Evolutionary conservation across 1,140 invertebrate genomes (phyloP).

Genomic region (Caerostris extrusa): DNA sequence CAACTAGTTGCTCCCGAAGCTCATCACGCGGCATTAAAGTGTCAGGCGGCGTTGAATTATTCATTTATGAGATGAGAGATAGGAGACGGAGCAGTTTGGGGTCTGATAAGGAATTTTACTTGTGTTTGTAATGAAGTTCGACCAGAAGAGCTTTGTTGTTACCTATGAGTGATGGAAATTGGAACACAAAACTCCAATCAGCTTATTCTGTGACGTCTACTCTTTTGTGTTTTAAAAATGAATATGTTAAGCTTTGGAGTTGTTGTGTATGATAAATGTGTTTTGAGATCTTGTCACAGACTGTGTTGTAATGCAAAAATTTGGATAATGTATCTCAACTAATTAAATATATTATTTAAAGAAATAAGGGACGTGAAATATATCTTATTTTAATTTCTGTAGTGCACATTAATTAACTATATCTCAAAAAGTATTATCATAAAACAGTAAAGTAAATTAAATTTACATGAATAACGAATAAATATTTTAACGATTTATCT

Average conservation of each 20-base stretch:
- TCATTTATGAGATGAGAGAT: slow-evolving; percentile 51
- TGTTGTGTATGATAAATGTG: too few species aligned
- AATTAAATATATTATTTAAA: too few species aligned
- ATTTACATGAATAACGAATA: too few species aligned
- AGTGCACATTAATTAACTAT: too few species aligned
- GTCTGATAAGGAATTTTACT: slow-evolving; percentile 25
- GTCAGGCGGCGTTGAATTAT: slow-evolving; percentile 51
- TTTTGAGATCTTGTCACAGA: too few species aligned
- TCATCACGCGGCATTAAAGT: slow-evolving; percentile 44
- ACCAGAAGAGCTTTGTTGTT: neutral
- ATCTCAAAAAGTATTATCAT: too few species aligned
- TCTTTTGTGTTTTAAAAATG: neutral
- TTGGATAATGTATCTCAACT: too few species aligned
- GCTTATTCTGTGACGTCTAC: neutral
- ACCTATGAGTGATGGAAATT: neutral
- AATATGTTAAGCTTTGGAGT: neutral
- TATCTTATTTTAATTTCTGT: too few species aligned
- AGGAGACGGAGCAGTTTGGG: neutral
- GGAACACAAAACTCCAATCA: neutral
- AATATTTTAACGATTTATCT: too few species aligned
- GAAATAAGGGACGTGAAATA: too few species aligned
- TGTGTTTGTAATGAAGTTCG: neutral
- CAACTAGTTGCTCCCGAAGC: slow-evolving; percentile 39
- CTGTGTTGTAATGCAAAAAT: too few species aligned
- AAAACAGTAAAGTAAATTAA: too few species aligned